A percentile compares a stretch with the other conserved stretches of the same genome.
phyloP scores from a whole-genome alignment of 2,888 invertebrate genomes.

The Parelbella ahira region DNA sequence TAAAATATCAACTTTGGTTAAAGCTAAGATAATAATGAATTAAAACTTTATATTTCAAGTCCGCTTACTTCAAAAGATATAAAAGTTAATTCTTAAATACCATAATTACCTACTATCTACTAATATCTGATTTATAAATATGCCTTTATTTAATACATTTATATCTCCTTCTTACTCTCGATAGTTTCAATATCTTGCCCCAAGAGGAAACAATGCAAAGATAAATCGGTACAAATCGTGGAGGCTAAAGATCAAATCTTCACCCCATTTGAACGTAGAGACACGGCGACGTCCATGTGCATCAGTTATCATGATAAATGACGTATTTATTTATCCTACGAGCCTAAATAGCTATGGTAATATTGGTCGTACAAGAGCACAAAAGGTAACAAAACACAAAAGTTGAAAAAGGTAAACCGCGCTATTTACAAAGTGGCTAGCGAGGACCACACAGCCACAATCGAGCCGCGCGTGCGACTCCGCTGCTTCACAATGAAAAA shows the following conservation, averaged over 20 bases:
- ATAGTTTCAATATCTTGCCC: constrained; percentile 17
- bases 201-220: constrained; percentile 54
- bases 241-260: constrained; percentile 64
- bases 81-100: too few relatives aligned
- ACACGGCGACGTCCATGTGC: constrained; percentile 67
- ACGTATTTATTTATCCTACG: constrained; percentile 80
- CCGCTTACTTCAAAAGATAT: too few relatives aligned
- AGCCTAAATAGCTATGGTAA: constrained; percentile 81
- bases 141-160: constrained; percentile 5
- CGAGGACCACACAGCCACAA: constrained; percentile 80
- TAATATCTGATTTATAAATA: too few relatives aligned
- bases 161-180: constrained; percentile 4
- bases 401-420: constrained; percentile 81
- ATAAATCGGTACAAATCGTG: constrained; percentile 64
- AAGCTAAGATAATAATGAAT: too few relatives aligned
- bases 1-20: too few relatives aligned
- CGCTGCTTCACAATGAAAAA: constrained; percentile 64
- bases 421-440: constrained; percentile 81
- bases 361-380: constrained; percentile 80
- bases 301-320: constrained; percentile 80
- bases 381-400: constrained; percentile 81
- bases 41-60: too few relatives aligned
- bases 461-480: constrained; percentile 79
- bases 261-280: constrained; percentile 60
- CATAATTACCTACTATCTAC: too few relatives aligned